Percentiles rank a stretch among this genome's conserved stretches.
These are phyloP conservation scores for Rissa tridactyla DNA, from an alignment of 2,113 vertebrate genomes.

Conservation along the genomic window DNA sequence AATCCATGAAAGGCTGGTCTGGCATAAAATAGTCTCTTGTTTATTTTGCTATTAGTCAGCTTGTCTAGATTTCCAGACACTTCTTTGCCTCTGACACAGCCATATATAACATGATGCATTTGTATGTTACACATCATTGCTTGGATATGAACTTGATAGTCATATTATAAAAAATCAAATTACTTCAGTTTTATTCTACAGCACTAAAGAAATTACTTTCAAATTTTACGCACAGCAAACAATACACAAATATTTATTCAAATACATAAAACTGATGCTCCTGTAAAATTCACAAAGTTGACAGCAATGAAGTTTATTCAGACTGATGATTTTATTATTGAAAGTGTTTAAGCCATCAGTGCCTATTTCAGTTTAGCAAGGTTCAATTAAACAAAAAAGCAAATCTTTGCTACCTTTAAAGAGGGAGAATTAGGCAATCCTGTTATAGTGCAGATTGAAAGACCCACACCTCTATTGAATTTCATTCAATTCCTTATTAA, in stretches of 20 bases:
- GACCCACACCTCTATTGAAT: not conserved
- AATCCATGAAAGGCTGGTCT: not conserved
- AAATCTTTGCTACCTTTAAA: not conserved
- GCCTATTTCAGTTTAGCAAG: not conserved
- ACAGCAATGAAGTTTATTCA: not conserved
- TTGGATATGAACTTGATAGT: not conserved
- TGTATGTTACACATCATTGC: not conserved
- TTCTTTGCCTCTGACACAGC: not conserved
- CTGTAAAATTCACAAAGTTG: not conserved
- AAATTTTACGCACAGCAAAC: not conserved
- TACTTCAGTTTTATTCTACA: not conserved
- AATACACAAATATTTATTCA: not conserved
- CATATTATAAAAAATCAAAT: not conserved
- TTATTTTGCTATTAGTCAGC: not conserved
- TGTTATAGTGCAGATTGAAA: not conserved
- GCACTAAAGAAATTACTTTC: not conserved
- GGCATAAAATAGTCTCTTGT: not conserved
- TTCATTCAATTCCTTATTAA: not conserved
- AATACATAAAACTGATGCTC: not conserved
- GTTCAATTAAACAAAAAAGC: not conserved
- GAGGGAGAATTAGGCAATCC: not conserved
- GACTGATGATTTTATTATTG: not conserved
- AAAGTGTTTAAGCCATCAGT: not conserved
- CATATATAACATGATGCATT: not conserved
- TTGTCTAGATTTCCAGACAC: not conserved